These are phyloP conservation scores for Stigmatopora argus DNA, from an alignment of 2,113 vertebrate species.

Conservation along the genomic window DNA sequence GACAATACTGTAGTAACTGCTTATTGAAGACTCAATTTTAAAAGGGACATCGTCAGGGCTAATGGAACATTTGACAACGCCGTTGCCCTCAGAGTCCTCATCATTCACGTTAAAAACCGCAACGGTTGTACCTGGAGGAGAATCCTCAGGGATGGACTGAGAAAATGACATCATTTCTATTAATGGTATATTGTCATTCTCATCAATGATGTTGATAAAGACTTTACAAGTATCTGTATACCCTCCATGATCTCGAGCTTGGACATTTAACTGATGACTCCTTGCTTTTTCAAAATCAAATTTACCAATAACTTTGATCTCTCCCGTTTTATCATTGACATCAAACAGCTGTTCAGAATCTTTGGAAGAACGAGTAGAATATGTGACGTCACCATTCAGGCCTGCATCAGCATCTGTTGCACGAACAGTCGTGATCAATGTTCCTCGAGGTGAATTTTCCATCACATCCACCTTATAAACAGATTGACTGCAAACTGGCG, in stretches of 20 bases:
- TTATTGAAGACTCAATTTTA: slow-evolving; percentile 16
- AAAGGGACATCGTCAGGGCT: slow-evolving; percentile 9
- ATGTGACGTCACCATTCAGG: slow-evolving; percentile 45
- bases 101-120: slow-evolving; percentile 65
- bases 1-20: slow-evolving; percentile 16
- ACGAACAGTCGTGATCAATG: slow-evolving; percentile 45
- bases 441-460: slow-evolving; percentile 49
- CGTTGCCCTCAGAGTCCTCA: slow-evolving; percentile 51
- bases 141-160: slow-evolving; percentile 55
- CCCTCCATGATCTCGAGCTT: slow-evolving; percentile 59
- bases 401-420: slow-evolving; percentile 64
- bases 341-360: too few species aligned
- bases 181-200: slow-evolving; percentile 64
- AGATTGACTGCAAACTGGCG: slow-evolving; percentile 53
- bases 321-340: slow-evolving; percentile 61
- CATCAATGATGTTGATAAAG: slow-evolving; percentile 59
- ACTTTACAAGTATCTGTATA: slow-evolving; percentile 53
- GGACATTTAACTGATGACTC: slow-evolving; percentile 42
- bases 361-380: too few species aligned
- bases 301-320: slow-evolving; percentile 45
- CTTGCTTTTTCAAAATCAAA: slow-evolving; percentile 61
- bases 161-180: slow-evolving; percentile 66
- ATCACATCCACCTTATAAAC: slow-evolving; percentile 58
- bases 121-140: slow-evolving; percentile 57
- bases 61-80: slow-evolving; percentile 12